A percentile compares a stretch with the other conserved stretches of the same genome.
Evolutionary conservation across 2,113 vertebrate species (phyloP).

Genomic region (Cyphomyrus discorhynchus): DNA sequence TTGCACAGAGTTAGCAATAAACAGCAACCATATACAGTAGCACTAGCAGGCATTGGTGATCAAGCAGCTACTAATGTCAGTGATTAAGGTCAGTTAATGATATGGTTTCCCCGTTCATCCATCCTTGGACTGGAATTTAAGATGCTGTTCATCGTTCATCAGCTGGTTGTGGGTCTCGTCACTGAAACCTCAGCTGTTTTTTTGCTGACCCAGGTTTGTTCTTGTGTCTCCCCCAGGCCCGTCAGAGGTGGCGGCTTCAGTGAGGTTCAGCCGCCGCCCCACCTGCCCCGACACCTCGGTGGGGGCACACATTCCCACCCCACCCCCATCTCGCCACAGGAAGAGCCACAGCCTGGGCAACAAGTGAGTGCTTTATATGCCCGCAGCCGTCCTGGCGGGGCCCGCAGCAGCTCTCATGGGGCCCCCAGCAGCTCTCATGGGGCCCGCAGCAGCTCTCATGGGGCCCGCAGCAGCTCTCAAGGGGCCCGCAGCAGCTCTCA

Average conservation of each 20-base stretch:
- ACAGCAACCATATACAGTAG: neutral
- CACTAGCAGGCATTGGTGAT: neutral
- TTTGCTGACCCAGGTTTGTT: neutral
- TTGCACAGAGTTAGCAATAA: neutral
- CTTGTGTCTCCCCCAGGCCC: conserved; percentile 64
- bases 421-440: too few relatives aligned
- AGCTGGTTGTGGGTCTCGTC: neutral
- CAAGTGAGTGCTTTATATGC: conserved; percentile 67
- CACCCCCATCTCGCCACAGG: conserved; percentile 82
- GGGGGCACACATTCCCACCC: conserved; percentile 71
- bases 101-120: neutral
- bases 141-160: neutral
- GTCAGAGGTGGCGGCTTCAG: conserved; percentile 62
- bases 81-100: neutral
- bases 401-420: too few relatives aligned
- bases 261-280: conserved; percentile 77
- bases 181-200: neutral
- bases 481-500: too few relatives aligned
- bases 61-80: neutral
- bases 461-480: too few relatives aligned
- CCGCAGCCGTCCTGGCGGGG: too few relatives aligned
- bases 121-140: neutral
- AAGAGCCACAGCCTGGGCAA: conserved; percentile 96
- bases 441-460: too few relatives aligned
- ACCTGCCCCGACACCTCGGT: conserved; percentile 89